phyloP scores from a whole-genome alignment of 2,113 vertebrate species.

The Pseudorhombus dupliciocellatus region DNA sequence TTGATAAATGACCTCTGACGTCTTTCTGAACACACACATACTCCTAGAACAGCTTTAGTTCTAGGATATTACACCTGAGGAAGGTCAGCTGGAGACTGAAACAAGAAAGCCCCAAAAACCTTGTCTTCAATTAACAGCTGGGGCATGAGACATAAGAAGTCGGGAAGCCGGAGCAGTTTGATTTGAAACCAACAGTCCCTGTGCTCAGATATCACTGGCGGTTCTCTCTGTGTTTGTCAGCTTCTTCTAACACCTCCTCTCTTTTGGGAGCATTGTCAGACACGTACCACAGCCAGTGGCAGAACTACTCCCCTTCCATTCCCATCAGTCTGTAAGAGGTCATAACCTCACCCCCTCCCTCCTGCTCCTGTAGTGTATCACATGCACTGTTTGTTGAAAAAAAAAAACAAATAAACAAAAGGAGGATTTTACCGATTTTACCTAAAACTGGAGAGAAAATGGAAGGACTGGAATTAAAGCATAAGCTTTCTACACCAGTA shows the following conservation, averaged over 20 bases:
- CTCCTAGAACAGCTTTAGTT: not conserved
- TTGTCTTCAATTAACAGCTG: constrained; percentile 19
- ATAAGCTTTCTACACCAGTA: too few species aligned
- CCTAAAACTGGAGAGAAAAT: too few species aligned
- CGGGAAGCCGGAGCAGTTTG: constrained; percentile 9
- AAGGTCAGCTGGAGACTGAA: constrained; percentile 8
- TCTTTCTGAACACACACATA: too few species aligned
- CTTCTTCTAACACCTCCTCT: constrained; percentile 10
- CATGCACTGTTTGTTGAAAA: too few species aligned
- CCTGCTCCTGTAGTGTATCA: constrained; percentile 4
- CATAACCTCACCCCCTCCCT: not conserved
- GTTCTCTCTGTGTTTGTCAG: constrained; percentile 11
- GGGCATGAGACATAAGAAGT: not conserved
- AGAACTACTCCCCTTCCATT: too few species aligned
- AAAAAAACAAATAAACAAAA: too few species aligned
- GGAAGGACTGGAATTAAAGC: too few species aligned
- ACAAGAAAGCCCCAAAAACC: constrained; percentile 12
- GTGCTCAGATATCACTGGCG: not conserved
- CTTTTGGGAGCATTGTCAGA: too few species aligned
- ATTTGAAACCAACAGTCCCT: constrained; percentile 6
- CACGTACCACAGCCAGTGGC: too few species aligned
- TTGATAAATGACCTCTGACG: not conserved
- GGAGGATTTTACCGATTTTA: too few species aligned
- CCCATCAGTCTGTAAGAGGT: too few species aligned
- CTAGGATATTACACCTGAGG: constrained; percentile 5